Base-by-base conservation (phyloP, 2,888 invertebrate species). In the Ischnura elegans region DNA sequence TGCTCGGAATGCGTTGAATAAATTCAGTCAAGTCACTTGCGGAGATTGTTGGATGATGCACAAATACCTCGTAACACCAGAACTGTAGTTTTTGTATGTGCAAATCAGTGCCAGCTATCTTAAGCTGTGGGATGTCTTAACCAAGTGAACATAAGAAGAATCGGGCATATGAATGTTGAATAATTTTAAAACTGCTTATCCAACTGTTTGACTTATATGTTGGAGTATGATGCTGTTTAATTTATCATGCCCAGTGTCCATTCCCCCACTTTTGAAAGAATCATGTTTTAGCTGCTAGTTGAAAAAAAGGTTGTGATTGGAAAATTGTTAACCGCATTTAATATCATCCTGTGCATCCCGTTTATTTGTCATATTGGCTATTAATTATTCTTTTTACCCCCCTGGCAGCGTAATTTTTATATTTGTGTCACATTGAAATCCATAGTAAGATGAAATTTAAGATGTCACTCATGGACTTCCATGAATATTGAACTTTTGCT, bases 71-170 rank as follows among this genome's bases (percentile, higher is more conserved):
- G 29, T 36, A 87, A 36, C 51, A 90, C 76, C 36, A 36, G 76
- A 90, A 61, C 61, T 66, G 86, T 86, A 43, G 90, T 66, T 90
- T 90, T 90, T 90, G 42, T 90, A 90, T 87, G 42, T 90, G 87
- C 42, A 43, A 61, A 42, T 61, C n/a, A 21, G 90, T 90, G 61
- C 55, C 25, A 61, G 90, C 61, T 90, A 42, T 43, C n/a, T n/a
- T 90, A 10, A 61, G 90, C 90, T 43, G n/a, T 61, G 90, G 43
- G 43, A 43, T 66, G n/a, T 66, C n/a, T 42, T n/a, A 90, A 90
- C 43, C 43, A 25, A 90, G 90, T 90, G 66, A 61, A 90, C 61
- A 61, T 43, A 61, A 36, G 43, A 61, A n/a, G 21, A 43, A 43
- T 61, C 45, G 47, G 42, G 55, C 36, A 42, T n/a, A 66, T 55